Evolutionary conservation across 2,797 vertebrate genomes (phyloP).

Genomic region (Gymnodraco acuticeps): DNA sequence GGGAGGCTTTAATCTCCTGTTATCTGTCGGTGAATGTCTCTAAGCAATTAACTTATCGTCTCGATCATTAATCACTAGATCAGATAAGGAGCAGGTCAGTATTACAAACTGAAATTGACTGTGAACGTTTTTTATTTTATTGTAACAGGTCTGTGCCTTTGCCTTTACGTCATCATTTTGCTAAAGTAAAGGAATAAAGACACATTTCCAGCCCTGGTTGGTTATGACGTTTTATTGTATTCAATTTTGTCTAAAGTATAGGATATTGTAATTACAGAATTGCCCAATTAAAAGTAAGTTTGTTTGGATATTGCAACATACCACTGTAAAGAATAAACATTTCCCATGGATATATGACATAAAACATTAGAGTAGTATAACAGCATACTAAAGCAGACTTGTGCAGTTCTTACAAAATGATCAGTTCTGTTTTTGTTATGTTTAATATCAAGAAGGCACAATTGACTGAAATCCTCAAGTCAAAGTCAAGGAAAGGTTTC

Average conservation of each 20-base stretch:
- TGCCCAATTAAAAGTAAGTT: not conserved
- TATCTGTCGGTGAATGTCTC: not conserved
- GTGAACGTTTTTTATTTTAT: not conserved
- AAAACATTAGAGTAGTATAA: not conserved
- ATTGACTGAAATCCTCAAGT: not conserved
- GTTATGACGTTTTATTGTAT: not conserved
- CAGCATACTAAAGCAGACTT: not conserved
- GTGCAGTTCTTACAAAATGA: not conserved
- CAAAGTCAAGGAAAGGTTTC: not conserved
- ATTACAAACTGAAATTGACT: not conserved
- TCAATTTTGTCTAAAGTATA: not conserved
- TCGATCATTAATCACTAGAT: conserved; percentile 1
- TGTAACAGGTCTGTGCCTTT: not conserved
- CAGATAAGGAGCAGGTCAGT: not conserved
- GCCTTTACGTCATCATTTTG: not conserved
- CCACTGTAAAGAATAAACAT: not conserved
- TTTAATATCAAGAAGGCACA: not conserved
- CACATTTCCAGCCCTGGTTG: not conserved
- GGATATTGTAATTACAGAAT: not conserved
- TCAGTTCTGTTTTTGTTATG: no score
- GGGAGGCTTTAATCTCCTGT: not conserved
- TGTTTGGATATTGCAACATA: not conserved
- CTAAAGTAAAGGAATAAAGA: not conserved
- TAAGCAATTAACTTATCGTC: not conserved
- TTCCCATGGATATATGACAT: not conserved